A percentile compares a stretch with the other conserved stretches of the same genome.
These are phyloP conservation scores for Nysson spinosus DNA, from an alignment of 2,888 invertebrate genomes.

Conservation along the genomic window DNA sequence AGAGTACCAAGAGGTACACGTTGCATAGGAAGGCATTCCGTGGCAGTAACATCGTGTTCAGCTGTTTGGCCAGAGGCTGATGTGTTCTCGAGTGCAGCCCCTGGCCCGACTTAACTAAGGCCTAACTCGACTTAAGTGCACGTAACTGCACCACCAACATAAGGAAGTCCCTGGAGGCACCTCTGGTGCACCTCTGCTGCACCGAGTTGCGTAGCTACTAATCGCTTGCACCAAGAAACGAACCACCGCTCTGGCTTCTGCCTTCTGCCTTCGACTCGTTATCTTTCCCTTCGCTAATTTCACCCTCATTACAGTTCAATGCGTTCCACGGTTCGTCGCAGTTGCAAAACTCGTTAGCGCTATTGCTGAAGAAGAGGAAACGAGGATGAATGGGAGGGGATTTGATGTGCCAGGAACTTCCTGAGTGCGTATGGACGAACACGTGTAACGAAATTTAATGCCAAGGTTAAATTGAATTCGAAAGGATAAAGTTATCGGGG, in stretches of 20 bases:
- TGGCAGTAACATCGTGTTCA: slow-evolving; percentile 1
- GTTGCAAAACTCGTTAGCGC: slow-evolving; percentile 36
- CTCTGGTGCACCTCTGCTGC: too few relatives aligned
- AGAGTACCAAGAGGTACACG: not conserved
- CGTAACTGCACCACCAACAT: slow-evolving; percentile 30
- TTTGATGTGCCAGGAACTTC: too few relatives aligned
- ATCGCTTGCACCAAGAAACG: slow-evolving; percentile 62
- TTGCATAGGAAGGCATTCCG: slow-evolving; percentile 18
- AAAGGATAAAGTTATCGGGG: slow-evolving; percentile 30
- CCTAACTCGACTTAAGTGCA: slow-evolving; percentile 53
- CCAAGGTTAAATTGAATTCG: slow-evolving; percentile 37
- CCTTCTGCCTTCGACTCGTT: slow-evolving; percentile 7
- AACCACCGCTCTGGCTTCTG: slow-evolving; percentile 17
- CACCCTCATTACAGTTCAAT: slow-evolving; percentile 62
- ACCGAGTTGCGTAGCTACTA: slow-evolving; percentile 33
- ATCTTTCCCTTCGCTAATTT: slow-evolving; percentile 55
- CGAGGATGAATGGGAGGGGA: slow-evolving; percentile 25
- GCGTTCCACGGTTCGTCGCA: slow-evolving; percentile 37
- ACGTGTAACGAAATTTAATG: slow-evolving; percentile 15
- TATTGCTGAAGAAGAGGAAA: slow-evolving; percentile 13
- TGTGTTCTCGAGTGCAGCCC: slow-evolving; percentile 21
- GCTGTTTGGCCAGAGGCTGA: not conserved
- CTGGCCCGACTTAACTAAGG: slow-evolving; percentile 42
- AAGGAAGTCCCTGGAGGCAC: slow-evolving; percentile 40
- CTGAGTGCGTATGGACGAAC: too few relatives aligned